phyloP scores from a whole-genome alignment of 1,140 invertebrate species.

The Neodiprion pinetum region DNA sequence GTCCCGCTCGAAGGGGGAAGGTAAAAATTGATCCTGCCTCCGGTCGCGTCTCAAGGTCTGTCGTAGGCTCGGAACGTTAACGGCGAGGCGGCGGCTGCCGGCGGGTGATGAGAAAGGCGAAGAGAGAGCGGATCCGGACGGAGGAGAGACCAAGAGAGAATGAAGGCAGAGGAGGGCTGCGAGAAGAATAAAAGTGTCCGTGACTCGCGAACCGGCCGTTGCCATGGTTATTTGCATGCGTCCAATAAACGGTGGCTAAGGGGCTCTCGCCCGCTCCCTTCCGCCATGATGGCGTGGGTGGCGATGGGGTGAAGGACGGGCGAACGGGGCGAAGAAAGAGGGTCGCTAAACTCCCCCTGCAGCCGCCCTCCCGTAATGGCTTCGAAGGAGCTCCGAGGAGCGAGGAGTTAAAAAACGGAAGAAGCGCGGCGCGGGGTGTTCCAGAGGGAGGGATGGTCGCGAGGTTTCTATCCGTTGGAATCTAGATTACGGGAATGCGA shows the following conservation, averaged over 20 bases:
- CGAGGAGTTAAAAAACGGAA: conserved; percentile 13
- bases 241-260: conserved; percentile 64
- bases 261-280: conserved; percentile 55
- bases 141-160: background rate
- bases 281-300: background rate
- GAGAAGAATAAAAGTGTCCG: conserved; percentile 7
- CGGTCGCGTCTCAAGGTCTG: background rate
- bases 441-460: background rate
- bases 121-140: conserved; percentile 14
- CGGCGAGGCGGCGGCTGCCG: background rate
- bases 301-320: background rate
- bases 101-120: background rate
- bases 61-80: background rate
- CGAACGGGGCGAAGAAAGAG: conserved; percentile 48
- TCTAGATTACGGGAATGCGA: background rate
- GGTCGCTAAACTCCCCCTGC: conserved; percentile 48
- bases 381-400: conserved; percentile 34
- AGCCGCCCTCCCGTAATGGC: conserved; percentile 41
- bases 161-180: background rate
- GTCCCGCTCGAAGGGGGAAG: too few relatives aligned
- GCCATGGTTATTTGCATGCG: conserved; percentile 66
- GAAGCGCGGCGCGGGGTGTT: background rate
- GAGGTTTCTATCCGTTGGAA: background rate
- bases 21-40: background rate
- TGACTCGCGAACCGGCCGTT: conserved; percentile 40